Evolutionary conservation across 2,797 vertebrate genomes (phyloP).

Genomic region (Discoglossus pictus): DNA sequence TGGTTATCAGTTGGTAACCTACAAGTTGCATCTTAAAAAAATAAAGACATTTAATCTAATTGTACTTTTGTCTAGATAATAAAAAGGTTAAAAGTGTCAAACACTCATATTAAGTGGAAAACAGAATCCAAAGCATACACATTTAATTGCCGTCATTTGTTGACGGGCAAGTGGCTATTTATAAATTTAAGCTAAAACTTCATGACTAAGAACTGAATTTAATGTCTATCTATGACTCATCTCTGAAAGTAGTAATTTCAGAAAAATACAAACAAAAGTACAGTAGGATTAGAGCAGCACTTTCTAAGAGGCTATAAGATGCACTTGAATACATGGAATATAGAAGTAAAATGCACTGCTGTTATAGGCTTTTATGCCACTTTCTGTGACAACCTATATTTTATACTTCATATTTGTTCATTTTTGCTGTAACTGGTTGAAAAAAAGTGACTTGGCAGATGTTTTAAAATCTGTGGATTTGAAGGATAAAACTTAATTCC

Average conservation of each 20-base stretch:
- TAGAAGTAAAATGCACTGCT: conserved; percentile 11
- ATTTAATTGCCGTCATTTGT: too few relatives aligned
- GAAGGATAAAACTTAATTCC: conserved; percentile 41
- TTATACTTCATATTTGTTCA: conserved; percentile 21
- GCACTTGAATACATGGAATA: conserved; percentile 7
- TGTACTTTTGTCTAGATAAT: too few relatives aligned
- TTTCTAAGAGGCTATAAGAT: conserved; percentile 12
- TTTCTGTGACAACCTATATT: conserved; percentile 7
- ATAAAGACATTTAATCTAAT: too few relatives aligned
- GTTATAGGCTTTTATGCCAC: conserved; percentile 24
- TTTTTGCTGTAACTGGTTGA: conserved; percentile 18
- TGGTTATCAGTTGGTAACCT: too few relatives aligned
- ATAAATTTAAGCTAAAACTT: too few relatives aligned
- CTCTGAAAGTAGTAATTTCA: conserved; percentile 12
- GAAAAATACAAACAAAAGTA: not conserved
- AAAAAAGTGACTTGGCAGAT: conserved; percentile 10
- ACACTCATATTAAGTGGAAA: too few relatives aligned
- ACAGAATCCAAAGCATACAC: too few relatives aligned
- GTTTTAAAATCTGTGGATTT: conserved; percentile 36
- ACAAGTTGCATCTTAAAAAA: too few relatives aligned
- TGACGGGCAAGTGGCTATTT: too few relatives aligned
- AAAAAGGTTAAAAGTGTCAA: too few relatives aligned
- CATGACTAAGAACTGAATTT: too few relatives aligned
- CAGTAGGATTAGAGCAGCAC: conserved; percentile 9
- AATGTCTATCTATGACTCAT: too few relatives aligned